Evolutionary conservation across 1,140 invertebrate species (phyloP).

Genomic region (Drosophila nigromelanica): DNA sequence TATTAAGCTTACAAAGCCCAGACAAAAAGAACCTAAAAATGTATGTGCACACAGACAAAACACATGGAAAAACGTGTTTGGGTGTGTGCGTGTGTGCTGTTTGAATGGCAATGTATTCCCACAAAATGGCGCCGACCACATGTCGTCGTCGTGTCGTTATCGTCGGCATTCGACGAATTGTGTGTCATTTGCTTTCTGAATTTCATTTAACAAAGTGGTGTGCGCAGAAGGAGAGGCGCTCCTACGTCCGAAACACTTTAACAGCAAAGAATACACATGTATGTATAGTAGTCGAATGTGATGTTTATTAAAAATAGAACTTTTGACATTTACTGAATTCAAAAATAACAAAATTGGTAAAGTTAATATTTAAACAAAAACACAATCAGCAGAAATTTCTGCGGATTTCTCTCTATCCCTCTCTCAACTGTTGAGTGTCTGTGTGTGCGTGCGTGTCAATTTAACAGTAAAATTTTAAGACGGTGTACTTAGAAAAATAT

Average conservation of each 20-base stretch:
- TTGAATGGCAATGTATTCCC: conserved; percentile 56
- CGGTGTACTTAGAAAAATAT: conserved; percentile 7
- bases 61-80: conserved; percentile 9
- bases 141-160: conserved; percentile 71
- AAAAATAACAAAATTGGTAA: conserved; percentile 62
- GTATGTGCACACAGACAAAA: conserved; percentile 17
- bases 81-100: neutral
- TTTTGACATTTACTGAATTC: conserved; percentile 61
- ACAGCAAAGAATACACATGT: conserved; percentile 42
- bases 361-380: conserved; percentile 53
- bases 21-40: conserved; percentile 36
- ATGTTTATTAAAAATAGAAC: conserved; percentile 76
- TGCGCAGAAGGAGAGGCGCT: conserved; percentile 64
- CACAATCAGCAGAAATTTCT: conserved; percentile 53
- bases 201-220: conserved; percentile 78
- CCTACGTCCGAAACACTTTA: conserved; percentile 49
- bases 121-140: conserved; percentile 80
- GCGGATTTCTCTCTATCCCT: conserved; percentile 36
- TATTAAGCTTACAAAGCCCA: conserved; percentile 19
- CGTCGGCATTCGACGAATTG: conserved; percentile 53
- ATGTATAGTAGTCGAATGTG: conserved; percentile 70
- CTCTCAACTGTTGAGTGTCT: conserved; percentile 50
- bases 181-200: conserved; percentile 73
- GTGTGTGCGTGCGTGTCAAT: conserved; percentile 76
- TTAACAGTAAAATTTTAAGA: conserved; percentile 53